Evolutionary conservation across 2,113 vertebrate species (phyloP).

Genomic region (Turnix velox): DNA sequence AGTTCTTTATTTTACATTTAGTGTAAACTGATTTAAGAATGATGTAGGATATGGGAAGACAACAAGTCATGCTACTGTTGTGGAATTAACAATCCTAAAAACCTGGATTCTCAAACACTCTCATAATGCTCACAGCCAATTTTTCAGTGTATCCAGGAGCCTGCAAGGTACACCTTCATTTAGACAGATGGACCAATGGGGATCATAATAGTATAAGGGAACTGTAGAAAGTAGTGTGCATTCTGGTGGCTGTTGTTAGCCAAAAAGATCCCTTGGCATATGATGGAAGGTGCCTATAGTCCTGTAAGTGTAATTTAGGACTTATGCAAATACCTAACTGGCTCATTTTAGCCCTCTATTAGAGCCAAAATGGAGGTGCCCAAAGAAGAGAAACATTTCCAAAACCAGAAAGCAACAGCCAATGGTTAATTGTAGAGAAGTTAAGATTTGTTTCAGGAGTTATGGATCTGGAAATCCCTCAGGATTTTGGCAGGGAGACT

Average conservation of each 20-base stretch:
- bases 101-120: neutral
- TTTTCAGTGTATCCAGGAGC: neutral
- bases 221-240: neutral
- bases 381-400: neutral
- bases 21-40: neutral
- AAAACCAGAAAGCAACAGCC: neutral
- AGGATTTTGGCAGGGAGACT: neutral
- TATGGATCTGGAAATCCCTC: neutral
- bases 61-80: neutral
- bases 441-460: neutral
- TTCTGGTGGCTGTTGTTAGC: neutral
- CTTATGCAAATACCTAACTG: neutral
- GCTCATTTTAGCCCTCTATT: neutral
- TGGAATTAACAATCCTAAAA: neutral
- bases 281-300: neutral
- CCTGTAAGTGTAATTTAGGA: neutral
- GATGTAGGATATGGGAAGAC: neutral
- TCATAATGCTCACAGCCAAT: fast-evolving
- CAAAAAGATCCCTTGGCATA: neutral
- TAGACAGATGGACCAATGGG: neutral
- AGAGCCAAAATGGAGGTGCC: neutral
- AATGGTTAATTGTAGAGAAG: neutral
- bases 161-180: neutral
- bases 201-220: neutral
- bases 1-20: neutral